These are phyloP conservation scores for Chiloscyllium plagiosum DNA, from an alignment of 2,113 vertebrate genomes.

Conservation along the genomic window DNA sequence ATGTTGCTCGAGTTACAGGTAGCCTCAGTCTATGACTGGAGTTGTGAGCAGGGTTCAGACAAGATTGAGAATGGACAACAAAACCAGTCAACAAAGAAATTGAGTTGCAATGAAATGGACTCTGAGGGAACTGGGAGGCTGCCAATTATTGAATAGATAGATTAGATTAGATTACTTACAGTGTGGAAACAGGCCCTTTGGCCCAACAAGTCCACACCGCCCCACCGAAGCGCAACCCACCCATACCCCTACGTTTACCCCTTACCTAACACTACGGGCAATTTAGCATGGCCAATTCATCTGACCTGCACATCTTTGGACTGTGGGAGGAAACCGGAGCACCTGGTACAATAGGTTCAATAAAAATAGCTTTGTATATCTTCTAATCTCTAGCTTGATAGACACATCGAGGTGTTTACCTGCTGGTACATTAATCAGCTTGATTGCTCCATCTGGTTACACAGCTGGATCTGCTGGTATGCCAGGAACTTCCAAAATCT, in stretches of 20 bases:
- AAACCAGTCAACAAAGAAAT: not conserved
- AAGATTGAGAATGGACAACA: not conserved
- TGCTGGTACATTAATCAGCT: not conserved
- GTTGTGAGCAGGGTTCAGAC: not conserved
- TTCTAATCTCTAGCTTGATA: not conserved
- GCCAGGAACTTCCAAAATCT: not conserved
- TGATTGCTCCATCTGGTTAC: not conserved
- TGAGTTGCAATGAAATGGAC: not conserved
- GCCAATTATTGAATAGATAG: too few relatives aligned
- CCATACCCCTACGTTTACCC: too few relatives aligned
- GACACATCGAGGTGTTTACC: not conserved
- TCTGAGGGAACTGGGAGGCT: not conserved
- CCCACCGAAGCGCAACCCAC: too few relatives aligned
- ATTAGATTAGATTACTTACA: too few relatives aligned
- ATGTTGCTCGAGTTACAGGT: not conserved
- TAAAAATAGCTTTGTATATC: not conserved
- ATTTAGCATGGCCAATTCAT: too few relatives aligned
- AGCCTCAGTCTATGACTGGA: not conserved
- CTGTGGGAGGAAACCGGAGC: not conserved
- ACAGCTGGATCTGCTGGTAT: not conserved
- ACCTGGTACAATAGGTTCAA: too few relatives aligned
- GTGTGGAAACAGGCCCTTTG: too few relatives aligned
- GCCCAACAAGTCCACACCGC: too few relatives aligned
- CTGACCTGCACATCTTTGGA: too few relatives aligned
- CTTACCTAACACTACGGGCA: too few relatives aligned